Percentiles rank a stretch among this genome's conserved stretches.
These are phyloP conservation scores for Neopipo cinnamomea DNA, from an alignment of 2,113 vertebrate genomes.

Conservation along the genomic window DNA sequence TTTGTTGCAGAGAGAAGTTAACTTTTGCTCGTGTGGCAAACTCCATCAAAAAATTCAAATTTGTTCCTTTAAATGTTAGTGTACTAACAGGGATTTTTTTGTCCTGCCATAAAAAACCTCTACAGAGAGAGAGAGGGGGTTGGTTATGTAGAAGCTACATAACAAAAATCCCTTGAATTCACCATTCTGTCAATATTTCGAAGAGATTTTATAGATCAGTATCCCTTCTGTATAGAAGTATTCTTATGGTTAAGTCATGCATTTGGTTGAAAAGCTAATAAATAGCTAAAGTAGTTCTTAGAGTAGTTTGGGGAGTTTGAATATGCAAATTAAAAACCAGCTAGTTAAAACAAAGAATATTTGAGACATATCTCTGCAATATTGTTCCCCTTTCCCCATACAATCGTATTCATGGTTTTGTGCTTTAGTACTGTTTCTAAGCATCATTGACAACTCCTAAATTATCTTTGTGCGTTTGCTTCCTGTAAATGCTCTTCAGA, in stretches of 20 bases:
- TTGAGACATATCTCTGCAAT: rapidly evolving
- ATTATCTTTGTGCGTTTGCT: neutral
- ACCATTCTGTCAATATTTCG: neutral
- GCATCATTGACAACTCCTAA: neutral
- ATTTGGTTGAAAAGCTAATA: neutral
- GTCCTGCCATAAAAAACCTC: neutral
- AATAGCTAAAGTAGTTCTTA: neutral
- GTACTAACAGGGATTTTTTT: neutral
- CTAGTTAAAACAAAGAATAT: neutral
- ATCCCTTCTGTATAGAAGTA: neutral
- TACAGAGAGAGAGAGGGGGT: neutral
- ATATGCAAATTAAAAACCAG: neutral
- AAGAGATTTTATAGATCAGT: neutral
- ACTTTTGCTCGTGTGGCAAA: neutral
- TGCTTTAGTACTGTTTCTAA: neutral
- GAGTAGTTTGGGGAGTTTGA: neutral
- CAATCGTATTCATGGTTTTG: neutral
- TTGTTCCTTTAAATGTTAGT: neutral
- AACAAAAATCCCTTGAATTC: neutral
- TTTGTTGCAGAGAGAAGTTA: neutral
- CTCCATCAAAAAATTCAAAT: neutral
- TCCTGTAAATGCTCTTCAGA: neutral
- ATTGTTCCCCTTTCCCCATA: neutral
- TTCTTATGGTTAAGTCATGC: neutral
- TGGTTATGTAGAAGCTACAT: neutral